phyloP scores from a whole-genome alignment of 2,113 vertebrate genomes.

The Seriola rivoliana region DNA sequence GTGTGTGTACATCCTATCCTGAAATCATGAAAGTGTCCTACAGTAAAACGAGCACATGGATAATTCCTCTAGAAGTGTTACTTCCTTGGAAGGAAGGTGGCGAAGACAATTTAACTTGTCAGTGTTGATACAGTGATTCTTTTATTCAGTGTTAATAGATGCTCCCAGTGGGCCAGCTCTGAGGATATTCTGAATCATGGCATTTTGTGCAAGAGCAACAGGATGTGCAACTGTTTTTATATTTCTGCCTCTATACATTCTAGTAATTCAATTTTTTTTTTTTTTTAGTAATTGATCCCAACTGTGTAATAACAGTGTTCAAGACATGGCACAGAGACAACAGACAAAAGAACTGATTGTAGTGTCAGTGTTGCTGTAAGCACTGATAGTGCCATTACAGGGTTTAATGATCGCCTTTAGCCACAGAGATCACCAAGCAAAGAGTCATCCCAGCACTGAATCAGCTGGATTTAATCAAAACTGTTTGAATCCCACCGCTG shows the following conservation, averaged over 20 bases:
- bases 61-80: not conserved
- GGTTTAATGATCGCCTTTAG: not conserved
- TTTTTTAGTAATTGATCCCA: not conserved
- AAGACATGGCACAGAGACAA: not conserved
- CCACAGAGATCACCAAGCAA: not conserved
- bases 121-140: not conserved
- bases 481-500: slow-evolving; percentile 10
- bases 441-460: not conserved
- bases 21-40: not conserved
- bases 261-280: not conserved
- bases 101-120: not conserved
- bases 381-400: not conserved
- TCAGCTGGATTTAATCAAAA: slow-evolving; percentile 23
- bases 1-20: not conserved
- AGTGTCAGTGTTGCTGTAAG: not conserved
- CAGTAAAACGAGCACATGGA: not conserved
- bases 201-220: slow-evolving; percentile 9
- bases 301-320: not conserved
- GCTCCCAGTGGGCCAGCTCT: not conserved
- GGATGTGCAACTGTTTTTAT: not conserved
- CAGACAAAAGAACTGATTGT: not conserved
- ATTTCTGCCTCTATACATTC: not conserved
- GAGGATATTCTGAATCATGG: not conserved
- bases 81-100: not conserved
- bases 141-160: not conserved